Percentiles rank a stretch among this genome's conserved stretches.
These are phyloP conservation scores for Drosophila eugracilis DNA, from an alignment of 1,140 invertebrate species.

Conservation along the genomic window DNA sequence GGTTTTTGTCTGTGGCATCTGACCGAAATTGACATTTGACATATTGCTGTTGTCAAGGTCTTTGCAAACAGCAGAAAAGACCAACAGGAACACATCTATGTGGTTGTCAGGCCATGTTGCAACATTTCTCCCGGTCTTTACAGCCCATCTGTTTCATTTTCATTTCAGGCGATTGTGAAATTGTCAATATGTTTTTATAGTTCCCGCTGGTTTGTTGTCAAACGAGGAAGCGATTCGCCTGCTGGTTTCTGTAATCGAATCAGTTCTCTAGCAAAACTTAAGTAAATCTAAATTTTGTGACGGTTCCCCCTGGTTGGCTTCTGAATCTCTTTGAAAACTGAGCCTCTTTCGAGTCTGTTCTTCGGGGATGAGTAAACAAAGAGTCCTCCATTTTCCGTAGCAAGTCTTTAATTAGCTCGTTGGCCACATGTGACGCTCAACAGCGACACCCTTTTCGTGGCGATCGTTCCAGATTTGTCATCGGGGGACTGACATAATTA, in stretches of 20 bases:
- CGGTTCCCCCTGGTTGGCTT: conserved; percentile 27
- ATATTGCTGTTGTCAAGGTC: conserved; percentile 59
- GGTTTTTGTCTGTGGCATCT: conserved; percentile 6
- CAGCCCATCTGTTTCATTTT: conserved; percentile 38
- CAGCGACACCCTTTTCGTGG: conserved; percentile 15
- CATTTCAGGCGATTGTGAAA: conserved; percentile 42
- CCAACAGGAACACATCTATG: conserved; percentile 33
- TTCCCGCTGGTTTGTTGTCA: conserved; percentile 20
- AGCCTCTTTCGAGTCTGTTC: conserved; percentile 41
- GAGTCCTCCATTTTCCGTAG: conserved; percentile 21
- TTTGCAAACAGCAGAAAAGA: conserved; percentile 3
- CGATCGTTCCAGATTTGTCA: conserved; percentile 44
- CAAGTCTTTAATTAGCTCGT: conserved; percentile 67
- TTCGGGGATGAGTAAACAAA: conserved; percentile 41
- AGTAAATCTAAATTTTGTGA: conserved; percentile 15
- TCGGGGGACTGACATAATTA: conserved; percentile 65
- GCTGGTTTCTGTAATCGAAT: conserved; percentile 41
- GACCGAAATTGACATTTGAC: conserved; percentile 58
- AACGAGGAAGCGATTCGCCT: conserved; percentile 45
- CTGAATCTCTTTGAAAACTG: conserved; percentile 26
- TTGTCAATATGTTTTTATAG: conserved; percentile 47
- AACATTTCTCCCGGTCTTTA: conserved; percentile 29
- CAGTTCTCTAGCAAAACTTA: conserved; percentile 32
- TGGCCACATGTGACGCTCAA: conserved; percentile 61
- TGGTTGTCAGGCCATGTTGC: conserved; percentile 48